These are phyloP conservation scores for Drosophila parthenogenetica DNA, from an alignment of 2,888 invertebrate species.

Conservation along the genomic window DNA sequence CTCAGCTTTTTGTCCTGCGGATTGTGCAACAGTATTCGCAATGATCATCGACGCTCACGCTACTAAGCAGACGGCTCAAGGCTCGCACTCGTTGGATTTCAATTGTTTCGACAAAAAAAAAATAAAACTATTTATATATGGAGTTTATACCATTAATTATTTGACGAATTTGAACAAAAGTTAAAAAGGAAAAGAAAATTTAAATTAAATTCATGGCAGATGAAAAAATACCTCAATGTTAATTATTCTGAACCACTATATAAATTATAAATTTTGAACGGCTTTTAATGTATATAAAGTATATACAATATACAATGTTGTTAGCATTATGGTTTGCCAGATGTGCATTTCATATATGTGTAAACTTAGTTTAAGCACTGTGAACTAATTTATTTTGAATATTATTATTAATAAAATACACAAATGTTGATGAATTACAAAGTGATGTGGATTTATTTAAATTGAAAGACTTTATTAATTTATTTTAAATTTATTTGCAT, in stretches of 20 bases:
- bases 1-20: conserved; percentile 93
- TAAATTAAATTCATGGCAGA: neutral
- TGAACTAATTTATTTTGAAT: conserved; percentile 56
- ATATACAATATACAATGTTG: conserved; percentile 16
- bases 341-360: conserved; percentile 19
- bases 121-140: conserved; percentile 5
- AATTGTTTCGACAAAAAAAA: conserved; percentile 26
- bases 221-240: conserved; percentile 15
- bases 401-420: conserved; percentile 37
- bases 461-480: too few species aligned
- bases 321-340: conserved; percentile 11
- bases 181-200: neutral
- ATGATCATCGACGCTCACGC: conserved; percentile 90
- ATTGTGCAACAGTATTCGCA: conserved; percentile 93
- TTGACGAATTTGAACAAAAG: conserved; percentile 14
- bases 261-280: conserved; percentile 10
- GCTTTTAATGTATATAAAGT: conserved; percentile 24
- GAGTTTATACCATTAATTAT: conserved; percentile 29
- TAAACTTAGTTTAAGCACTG: conserved; percentile 33
- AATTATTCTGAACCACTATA: conserved; percentile 4
- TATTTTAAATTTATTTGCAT: neutral
- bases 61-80: conserved; percentile 85
- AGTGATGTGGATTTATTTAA: neutral
- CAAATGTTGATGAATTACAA: conserved; percentile 5
- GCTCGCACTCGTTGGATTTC: conserved; percentile 48